Conservation (phyloP, 2,888 invertebrate species). For the Ennomos fuscantarius region DNA sequence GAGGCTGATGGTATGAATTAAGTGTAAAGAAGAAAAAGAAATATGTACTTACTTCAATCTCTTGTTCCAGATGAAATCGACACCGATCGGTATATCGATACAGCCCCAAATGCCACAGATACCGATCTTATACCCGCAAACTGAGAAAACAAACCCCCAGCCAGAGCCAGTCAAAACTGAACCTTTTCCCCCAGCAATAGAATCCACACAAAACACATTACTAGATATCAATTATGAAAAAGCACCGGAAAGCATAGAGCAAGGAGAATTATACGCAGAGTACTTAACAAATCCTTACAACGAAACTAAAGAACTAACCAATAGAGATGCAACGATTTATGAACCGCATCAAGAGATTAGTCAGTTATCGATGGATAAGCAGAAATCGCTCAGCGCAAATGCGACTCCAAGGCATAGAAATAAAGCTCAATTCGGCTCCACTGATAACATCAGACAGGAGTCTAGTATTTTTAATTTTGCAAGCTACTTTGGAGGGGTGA, state of each 20-base stretch:
- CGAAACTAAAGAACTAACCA: conserved; percentile 58
- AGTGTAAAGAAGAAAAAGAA: too few species aligned
- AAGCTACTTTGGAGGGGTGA: conserved; percentile 86
- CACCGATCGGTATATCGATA: conserved; percentile 84
- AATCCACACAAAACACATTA: conserved; percentile 33
- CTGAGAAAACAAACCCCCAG: conserved; percentile 25
- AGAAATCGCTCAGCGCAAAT: conserved; percentile 72
- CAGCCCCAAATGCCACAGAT: conserved; percentile 59
- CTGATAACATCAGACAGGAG: conserved; percentile 71
- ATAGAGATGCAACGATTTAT: conserved; percentile 62
- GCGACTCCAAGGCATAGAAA: conserved; percentile 73
- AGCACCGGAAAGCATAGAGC: conserved; percentile 45
- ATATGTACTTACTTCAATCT: neutral
- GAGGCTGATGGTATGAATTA: too few species aligned
- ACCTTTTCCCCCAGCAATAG: conserved; percentile 38
- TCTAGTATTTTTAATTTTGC: conserved; percentile 86
- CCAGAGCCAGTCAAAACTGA: conserved; percentile 41
- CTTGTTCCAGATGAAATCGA: conserved; percentile 86
- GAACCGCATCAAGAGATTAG: conserved; percentile 50
- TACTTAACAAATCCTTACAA: conserved; percentile 86
- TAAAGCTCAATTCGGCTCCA: conserved; percentile 76
- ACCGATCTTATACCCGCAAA: conserved; percentile 68
- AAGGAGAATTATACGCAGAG: conserved; percentile 79
- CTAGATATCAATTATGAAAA: conserved; percentile 39
- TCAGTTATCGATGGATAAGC: conserved; percentile 44